Evolutionary conservation across 2,797 vertebrate species (phyloP).

Genomic region (Sandelia bainsii): DNA sequence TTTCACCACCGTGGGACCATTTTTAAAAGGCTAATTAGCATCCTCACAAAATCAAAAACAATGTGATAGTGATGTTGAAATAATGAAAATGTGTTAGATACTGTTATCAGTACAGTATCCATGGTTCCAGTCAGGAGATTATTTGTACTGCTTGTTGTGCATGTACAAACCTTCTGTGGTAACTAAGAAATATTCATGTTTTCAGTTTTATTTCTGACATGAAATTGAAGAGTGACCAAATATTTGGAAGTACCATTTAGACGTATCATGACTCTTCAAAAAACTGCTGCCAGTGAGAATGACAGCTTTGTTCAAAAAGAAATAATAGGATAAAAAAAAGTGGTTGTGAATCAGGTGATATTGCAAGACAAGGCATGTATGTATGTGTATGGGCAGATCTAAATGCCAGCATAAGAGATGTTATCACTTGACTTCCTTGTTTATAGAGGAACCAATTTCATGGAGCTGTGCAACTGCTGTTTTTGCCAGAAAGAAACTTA

Average conservation of each 20-base stretch:
- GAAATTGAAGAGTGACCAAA: conserved; percentile 1
- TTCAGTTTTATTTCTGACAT: conserved; percentile 2
- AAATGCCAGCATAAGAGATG: conserved; percentile 35
- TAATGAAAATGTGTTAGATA: no score
- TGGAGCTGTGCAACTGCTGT: conserved; percentile 12
- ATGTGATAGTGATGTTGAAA: no score
- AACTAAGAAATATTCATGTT: conserved; percentile 7
- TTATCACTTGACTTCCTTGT: conserved; percentile 42
- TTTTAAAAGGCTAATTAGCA: background rate
- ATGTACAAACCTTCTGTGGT: conserved; percentile 12
- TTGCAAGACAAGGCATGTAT: conserved; percentile 33
- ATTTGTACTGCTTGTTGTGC: background rate
- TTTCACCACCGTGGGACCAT: background rate
- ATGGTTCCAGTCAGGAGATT: background rate
- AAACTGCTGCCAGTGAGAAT: conserved; percentile 4
- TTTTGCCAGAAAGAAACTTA: conserved; percentile 31
- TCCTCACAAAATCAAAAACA: background rate
- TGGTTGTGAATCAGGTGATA: conserved; percentile 23
- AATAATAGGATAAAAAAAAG: background rate
- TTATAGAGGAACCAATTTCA: conserved; percentile 7
- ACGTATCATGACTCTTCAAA: background rate
- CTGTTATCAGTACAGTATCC: background rate
- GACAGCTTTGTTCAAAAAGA: background rate
- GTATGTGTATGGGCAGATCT: conserved; percentile 53
- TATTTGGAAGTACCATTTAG: background rate